phyloP scores from a whole-genome alignment of 1,140 invertebrate genomes.

The Dendroctonus valens region DNA sequence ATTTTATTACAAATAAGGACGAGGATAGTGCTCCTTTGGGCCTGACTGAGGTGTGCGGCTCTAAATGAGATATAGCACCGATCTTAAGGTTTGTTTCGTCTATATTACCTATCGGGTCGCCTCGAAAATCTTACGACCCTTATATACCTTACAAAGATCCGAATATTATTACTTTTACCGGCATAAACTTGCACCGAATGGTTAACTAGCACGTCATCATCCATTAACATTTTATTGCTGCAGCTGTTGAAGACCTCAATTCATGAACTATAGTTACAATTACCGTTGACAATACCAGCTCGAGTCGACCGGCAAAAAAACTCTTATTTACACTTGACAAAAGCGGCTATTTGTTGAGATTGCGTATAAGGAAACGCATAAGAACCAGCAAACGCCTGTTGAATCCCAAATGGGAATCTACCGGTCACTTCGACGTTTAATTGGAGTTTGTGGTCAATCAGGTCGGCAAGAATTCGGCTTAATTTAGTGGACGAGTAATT shows the following conservation, averaged over 20 bases:
- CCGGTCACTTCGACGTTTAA: constrained; percentile 29
- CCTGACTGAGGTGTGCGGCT: constrained; percentile 46
- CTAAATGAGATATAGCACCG: constrained; percentile 45
- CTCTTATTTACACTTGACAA: constrained; percentile 22
- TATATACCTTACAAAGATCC: constrained; percentile 1
- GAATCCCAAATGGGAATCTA: constrained; percentile 31
- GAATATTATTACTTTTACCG: not conserved
- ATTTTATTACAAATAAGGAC: constrained; percentile 52
- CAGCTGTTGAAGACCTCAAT: not conserved
- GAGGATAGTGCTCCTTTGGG: constrained; percentile 43
- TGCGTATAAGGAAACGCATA: constrained; percentile 24
- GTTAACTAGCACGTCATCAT: too few species aligned
- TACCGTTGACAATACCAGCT: constrained; percentile 21
- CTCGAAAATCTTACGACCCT: constrained; percentile 20
- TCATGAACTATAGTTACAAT: constrained; percentile 9
- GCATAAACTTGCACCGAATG: too few species aligned
- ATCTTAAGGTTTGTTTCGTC: constrained; percentile 31
- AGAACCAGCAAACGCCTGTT: constrained; percentile 30
- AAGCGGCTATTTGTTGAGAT: constrained; percentile 16
- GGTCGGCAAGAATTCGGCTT: constrained; percentile 18
- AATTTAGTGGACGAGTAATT: constrained; percentile 11
- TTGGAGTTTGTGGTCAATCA: constrained; percentile 32
- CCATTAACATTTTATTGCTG: too few species aligned
- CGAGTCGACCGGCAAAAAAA: constrained; percentile 18
- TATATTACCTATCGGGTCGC: constrained; percentile 26